Evolutionary conservation across 37 sponge, comb jelly and placozoan species (phyloP).

Genomic region (Oopsacas minuta): DNA sequence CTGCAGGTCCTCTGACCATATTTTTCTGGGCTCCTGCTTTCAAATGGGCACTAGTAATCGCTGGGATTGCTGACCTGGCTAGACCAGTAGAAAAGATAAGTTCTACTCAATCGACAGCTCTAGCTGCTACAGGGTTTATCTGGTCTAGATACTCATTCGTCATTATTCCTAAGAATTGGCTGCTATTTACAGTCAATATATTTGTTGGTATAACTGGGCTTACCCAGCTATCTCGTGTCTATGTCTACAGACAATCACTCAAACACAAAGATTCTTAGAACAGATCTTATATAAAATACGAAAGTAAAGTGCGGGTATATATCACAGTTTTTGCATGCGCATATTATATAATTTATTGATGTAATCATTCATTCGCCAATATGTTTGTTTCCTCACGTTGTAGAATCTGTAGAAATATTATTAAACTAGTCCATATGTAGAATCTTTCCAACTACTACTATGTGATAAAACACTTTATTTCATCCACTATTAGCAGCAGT

Average conservation of each 20-base stretch:
- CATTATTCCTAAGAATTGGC: slow-evolving; percentile 65
- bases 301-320: no score
- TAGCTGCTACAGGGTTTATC: slow-evolving; percentile 68
- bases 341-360: no score
- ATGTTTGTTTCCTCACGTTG: no score
- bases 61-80: slow-evolving; percentile 53
- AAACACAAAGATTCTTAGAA: no score
- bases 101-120: slow-evolving; percentile 44
- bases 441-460: no score
- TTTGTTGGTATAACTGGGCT: slow-evolving; percentile 46
- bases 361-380: no score
- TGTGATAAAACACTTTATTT: no score
- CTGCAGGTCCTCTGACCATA: slow-evolving; percentile 66
- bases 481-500: no score
- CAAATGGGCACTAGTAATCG: slow-evolving; percentile 88
- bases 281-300: no score
- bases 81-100: slow-evolving; percentile 75
- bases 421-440: no score
- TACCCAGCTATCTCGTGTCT: slow-evolving; percentile 44
- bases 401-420: no score
- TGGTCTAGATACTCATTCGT: slow-evolving; percentile 80
- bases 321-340: no score
- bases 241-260: slow-evolving; percentile 21
- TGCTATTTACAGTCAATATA: slow-evolving; percentile 67
- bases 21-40: slow-evolving; percentile 87